Conservation (phyloP, 2,797 vertebrate genomes). For the Chelonia mydas region DNA sequence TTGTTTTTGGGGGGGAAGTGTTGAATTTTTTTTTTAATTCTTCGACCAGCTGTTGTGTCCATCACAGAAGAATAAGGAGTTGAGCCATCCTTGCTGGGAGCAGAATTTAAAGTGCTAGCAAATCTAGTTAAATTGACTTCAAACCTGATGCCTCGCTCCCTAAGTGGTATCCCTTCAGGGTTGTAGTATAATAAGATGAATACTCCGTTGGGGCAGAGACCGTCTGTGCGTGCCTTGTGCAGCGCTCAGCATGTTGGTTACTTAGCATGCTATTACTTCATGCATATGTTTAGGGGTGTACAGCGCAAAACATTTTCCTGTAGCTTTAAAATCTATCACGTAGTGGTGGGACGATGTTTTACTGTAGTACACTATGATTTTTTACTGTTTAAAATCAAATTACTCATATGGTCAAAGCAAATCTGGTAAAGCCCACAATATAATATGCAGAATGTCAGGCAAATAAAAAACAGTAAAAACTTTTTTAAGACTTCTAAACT, state of each 20-base stretch:
- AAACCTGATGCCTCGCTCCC: not conserved
- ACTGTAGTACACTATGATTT: not conserved
- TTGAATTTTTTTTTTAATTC: not conserved
- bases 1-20: not conserved
- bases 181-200: not conserved
- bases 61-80: not conserved
- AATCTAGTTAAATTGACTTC: not conserved
- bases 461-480: slow-evolving; percentile 16
- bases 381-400: not conserved
- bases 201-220: not conserved
- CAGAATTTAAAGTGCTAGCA: slow-evolving; percentile 8
- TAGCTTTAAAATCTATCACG: not conserved
- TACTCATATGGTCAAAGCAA: not conserved
- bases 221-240: not conserved
- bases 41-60: not conserved
- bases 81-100: not conserved
- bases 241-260: not conserved
- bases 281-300: not conserved
- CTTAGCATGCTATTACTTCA: not conserved
- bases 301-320: not conserved
- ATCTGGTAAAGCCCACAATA: not conserved
- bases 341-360: not conserved
- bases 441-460: slow-evolving; percentile 16
- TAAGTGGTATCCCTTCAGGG: not conserved
- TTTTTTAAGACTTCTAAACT: slow-evolving; percentile 15